phyloP scores from a whole-genome alignment of 2,888 invertebrate genomes.

The Drosophila eohydei region DNA sequence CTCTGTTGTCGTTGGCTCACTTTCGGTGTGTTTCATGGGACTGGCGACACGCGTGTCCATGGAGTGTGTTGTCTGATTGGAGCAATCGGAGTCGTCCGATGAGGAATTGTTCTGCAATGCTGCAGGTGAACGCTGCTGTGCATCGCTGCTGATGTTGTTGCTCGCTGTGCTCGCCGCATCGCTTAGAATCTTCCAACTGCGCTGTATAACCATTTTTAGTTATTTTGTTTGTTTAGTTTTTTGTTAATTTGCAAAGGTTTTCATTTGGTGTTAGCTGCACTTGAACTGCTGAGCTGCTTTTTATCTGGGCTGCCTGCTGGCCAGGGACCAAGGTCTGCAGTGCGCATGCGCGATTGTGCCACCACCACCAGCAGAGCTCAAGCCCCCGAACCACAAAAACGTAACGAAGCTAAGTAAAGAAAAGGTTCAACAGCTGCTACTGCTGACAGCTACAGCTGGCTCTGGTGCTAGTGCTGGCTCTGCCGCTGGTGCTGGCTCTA shows the following conservation, averaged over 20 bases:
- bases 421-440: slow-evolving; percentile 46
- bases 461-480: background rate
- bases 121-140: slow-evolving; percentile 73
- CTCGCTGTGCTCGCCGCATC: slow-evolving; percentile 71
- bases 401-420: slow-evolving; percentile 7
- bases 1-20: slow-evolving; percentile 29
- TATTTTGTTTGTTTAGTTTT: background rate
- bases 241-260: slow-evolving; percentile 18
- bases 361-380: slow-evolving; percentile 47
- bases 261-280: slow-evolving; percentile 37
- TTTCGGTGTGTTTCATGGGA: slow-evolving; percentile 52
- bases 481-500: background rate
- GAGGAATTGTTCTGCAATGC: slow-evolving; percentile 75
- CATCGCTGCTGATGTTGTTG: slow-evolving; percentile 39
- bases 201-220: slow-evolving; percentile 83
- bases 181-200: slow-evolving; percentile 84
- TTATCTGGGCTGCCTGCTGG: slow-evolving; percentile 46
- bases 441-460: background rate
- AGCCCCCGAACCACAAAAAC: slow-evolving; percentile 20
- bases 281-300: slow-evolving; percentile 19
- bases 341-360: slow-evolving; percentile 50
- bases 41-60: slow-evolving; percentile 81
- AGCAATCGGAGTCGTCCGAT: slow-evolving; percentile 85
- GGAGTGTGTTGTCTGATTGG: slow-evolving; percentile 84
- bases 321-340: slow-evolving; percentile 41